These are phyloP conservation scores for Andricus curvator DNA, from an alignment of 2,888 invertebrate genomes.

Conservation along the genomic window DNA sequence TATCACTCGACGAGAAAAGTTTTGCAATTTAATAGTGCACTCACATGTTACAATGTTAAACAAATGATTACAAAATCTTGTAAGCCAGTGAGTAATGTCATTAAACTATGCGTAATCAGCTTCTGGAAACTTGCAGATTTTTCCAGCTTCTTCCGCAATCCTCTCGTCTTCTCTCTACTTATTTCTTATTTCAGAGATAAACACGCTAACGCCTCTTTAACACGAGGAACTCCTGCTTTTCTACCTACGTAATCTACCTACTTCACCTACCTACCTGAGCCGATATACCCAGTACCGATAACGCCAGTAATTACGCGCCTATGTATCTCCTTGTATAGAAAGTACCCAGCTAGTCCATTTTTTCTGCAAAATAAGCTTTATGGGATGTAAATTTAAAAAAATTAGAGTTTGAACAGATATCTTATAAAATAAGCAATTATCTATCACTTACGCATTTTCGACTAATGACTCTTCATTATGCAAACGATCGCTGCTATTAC, in stretches of 20 bases:
- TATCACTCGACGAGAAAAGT: not conserved
- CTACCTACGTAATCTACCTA: conserved; percentile 33
- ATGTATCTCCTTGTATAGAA: conserved; percentile 16
- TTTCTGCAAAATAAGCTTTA: not conserved
- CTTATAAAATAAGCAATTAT: not conserved
- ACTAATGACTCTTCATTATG: no score
- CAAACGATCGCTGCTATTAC: no score
- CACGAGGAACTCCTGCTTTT: conserved; percentile 29
- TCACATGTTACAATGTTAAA: not conserved
- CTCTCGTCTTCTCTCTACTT: conserved; percentile 17
- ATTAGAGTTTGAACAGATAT: not conserved
- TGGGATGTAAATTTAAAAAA: not conserved
- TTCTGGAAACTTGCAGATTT: conserved; percentile 24
- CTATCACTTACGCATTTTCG: not conserved
- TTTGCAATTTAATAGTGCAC: not conserved
- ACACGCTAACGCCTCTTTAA: conserved; percentile 36
- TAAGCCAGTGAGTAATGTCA: not conserved
- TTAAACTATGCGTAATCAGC: conserved; percentile 12
- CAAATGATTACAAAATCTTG: not conserved
- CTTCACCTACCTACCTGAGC: conserved; percentile 23
- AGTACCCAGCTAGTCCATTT: not conserved
- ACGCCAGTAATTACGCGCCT: conserved; percentile 20
- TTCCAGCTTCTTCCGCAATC: conserved; percentile 26
- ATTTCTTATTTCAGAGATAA: conserved; percentile 35
- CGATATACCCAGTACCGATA: conserved; percentile 23